Conservation (phyloP, 2,888 invertebrate genomes). For the Colostygia pectinataria region DNA sequence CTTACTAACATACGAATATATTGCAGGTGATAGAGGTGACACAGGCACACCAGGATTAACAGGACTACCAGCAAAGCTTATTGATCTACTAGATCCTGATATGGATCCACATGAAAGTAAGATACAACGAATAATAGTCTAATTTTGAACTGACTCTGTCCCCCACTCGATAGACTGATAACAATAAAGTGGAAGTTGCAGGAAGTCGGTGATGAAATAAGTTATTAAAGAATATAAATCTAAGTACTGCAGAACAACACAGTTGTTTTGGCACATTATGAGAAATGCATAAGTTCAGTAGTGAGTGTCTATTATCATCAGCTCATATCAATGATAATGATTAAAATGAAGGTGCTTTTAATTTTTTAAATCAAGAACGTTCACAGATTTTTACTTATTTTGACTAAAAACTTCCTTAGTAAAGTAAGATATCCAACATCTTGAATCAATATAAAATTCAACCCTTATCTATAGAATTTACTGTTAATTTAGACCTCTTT, state of each 20-base stretch:
- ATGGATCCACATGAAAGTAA: conserved; percentile 58
- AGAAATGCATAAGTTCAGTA: no score
- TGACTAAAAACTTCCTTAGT: not conserved
- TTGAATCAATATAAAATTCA: conserved; percentile 31
- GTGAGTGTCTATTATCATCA: no score
- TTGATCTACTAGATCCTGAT: conserved; percentile 53
- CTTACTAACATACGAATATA: no score
- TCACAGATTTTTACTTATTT: not conserved
- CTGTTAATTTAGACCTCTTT: conserved; percentile 46
- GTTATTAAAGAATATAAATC: no score
- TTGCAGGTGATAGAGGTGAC: conserved; percentile 84
- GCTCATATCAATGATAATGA: no score
- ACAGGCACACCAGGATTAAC: conserved; percentile 89
- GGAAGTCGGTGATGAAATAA: no score
- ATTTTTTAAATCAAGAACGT: not conserved
- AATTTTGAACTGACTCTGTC: no score
- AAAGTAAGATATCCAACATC: conserved; percentile 10
- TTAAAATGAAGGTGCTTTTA: no score
- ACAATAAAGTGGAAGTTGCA: no score
- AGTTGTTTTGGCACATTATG: no score
- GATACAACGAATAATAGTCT: conserved; percentile 19
- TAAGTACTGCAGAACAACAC: no score
- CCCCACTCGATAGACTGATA: no score
- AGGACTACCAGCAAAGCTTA: conserved; percentile 87
- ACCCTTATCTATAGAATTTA: conserved; percentile 38